Base-by-base conservation (phyloP, 2,797 vertebrate species). In the Limnodromus scolopaceus region DNA sequence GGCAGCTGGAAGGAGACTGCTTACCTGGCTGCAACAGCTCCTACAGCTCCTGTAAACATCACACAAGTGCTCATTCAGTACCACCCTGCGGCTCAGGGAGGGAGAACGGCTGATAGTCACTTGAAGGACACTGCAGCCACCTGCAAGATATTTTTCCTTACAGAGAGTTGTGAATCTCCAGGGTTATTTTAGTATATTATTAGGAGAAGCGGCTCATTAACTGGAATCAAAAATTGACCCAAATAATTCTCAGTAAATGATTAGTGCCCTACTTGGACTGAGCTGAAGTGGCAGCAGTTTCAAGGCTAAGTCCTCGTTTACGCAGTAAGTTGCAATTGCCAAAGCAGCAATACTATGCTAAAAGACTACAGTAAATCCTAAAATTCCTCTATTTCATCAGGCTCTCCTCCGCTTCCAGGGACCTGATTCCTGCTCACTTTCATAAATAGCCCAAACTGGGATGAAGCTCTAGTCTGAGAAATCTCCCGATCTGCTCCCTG, bases 201-300 rank as follows among this genome's bases (percentile, higher is more conserved):
- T 93, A 92, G 84, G n/a, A 61, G 36, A 69, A 87, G 57, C 3
- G 24, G 77, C 88, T 76, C 89, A 68, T 88, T 95, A 92, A 75
- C 25, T 32, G 13, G 83, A 72, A 86, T 80, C 41, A 95, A 97
- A 95, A 96, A 93, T 71, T 96, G 95, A 96, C 90, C 93, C 87
- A 90, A 87, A 96, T 94, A 95, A 91, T 93, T 96, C 68, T 63
- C 51, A 84, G 92, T 65, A 91, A 94, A 78, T 77, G 70, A 93
- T 96, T 81, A 96, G 75, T 95, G 95, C 64, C 96, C 92, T 89
- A 88, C 77, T 97, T 96, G 75, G 92, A 96, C 84, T 71, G 78
- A 91, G 65, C 76, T 64, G 74, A 95, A 91, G 48, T 14, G 25
- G 85, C 84, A 91, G 94, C 92, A 89, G 75, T 95, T 95, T 91